Percentiles rank a stretch among this genome's conserved stretches.
Conservation (phyloP, 1,140 invertebrate species). For the Trichonephila clavipes region DNA sequence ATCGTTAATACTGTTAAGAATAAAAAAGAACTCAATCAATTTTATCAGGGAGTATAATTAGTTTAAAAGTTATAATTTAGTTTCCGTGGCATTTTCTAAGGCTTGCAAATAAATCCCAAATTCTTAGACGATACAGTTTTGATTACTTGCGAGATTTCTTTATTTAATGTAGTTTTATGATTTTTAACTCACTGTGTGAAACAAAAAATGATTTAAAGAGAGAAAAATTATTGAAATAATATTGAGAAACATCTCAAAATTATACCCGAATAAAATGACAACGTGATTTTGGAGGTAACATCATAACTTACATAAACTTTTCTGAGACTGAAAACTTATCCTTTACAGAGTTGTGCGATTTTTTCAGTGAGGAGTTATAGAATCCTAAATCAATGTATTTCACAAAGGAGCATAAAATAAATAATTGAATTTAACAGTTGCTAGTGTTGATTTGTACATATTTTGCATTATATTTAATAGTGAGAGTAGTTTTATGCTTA, state of each 20-base stretch:
- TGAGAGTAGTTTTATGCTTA: not conserved
- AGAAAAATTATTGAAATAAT: not conserved
- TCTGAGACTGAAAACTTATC: not conserved
- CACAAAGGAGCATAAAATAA: too few species aligned
- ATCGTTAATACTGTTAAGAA: too few species aligned
- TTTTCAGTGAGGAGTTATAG: not conserved
- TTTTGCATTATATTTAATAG: not conserved
- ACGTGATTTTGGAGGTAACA: not conserved
- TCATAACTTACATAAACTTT: conserved; percentile 22
- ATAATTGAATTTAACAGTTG: too few species aligned
- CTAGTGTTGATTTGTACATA: not conserved
- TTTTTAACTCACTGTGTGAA: not conserved
- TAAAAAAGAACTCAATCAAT: too few species aligned
- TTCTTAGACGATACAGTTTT: not conserved
- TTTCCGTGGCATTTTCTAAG: too few species aligned
- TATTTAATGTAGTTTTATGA: not conserved
- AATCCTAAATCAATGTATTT: not conserved
- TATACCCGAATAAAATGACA: not conserved
- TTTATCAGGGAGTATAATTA: too few species aligned
- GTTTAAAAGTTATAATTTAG: too few species aligned
- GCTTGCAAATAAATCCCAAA: too few species aligned
- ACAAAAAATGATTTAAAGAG: not conserved
- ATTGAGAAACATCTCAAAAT: not conserved
- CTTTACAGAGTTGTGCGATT: not conserved
- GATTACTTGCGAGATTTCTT: not conserved